These are phyloP conservation scores for Anguilla japonica DNA, from an alignment of 2,113 vertebrate species.

Conservation along the genomic window DNA sequence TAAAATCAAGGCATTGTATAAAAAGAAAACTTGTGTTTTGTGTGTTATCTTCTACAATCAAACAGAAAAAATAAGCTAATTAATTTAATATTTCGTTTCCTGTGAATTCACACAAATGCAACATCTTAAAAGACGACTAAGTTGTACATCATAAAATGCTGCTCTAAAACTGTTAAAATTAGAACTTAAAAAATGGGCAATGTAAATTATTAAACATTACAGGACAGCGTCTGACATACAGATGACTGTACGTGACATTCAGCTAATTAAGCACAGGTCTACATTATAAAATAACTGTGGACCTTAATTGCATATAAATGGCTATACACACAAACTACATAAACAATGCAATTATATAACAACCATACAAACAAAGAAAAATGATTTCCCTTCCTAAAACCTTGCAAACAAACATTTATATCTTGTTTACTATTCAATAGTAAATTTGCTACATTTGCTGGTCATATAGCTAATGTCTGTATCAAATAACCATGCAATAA, in stretches of 20 bases:
- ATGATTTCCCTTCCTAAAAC: neutral
- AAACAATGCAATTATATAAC: too few species aligned
- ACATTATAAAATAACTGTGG: neutral
- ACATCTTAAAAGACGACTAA: neutral
- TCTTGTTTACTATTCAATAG: too few species aligned
- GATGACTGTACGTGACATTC: neutral
- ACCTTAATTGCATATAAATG: neutral
- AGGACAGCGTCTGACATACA: neutral
- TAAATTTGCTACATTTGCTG: too few species aligned
- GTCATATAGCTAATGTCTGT: too few species aligned
- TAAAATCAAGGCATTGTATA: constrained; percentile 48
- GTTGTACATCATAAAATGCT: neutral
- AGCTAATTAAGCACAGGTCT: neutral
- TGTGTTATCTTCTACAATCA: constrained; percentile 66
- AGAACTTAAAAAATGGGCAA: neutral
- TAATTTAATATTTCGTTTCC: neutral
- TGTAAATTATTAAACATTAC: neutral
- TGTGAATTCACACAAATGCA: neutral
- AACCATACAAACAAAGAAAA: neutral
- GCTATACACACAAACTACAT: neutral
- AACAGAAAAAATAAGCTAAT: neutral
- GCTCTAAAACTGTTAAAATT: neutral
- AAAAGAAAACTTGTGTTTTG: constrained; percentile 38
- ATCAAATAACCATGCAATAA: too few species aligned
- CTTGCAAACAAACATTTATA: neutral